A percentile compares a stretch with the other conserved stretches of the same genome.
phyloP scores from a whole-genome alignment of 2,888 invertebrate species.

The Lasioglossum vierecki region DNA sequence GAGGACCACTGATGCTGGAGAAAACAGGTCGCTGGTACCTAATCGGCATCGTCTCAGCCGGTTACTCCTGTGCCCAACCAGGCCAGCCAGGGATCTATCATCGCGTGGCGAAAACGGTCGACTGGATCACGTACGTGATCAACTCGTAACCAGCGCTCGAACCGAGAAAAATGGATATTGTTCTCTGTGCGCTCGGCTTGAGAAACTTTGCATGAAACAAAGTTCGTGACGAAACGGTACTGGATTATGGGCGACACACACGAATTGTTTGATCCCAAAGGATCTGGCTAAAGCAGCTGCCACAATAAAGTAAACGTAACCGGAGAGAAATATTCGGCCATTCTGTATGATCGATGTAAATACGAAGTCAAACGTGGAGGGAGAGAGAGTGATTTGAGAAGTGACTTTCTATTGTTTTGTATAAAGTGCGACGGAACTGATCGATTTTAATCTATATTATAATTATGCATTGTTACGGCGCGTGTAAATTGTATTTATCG shows the following conservation, averaged over 20 bases:
- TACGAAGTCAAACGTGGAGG: background rate
- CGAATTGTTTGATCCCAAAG: background rate
- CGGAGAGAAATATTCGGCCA: conserved; percentile 7
- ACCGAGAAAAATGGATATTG: conserved; percentile 3
- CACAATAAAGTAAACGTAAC: background rate
- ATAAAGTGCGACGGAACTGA: background rate
- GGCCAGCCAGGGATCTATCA: conserved; percentile 98
- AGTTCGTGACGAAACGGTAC: conserved; percentile 38
- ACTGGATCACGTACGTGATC: conserved; percentile 92
- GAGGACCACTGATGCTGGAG: conserved; percentile 96
- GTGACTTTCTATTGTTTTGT: background rate
- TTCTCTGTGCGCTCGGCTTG: conserved; percentile 24
- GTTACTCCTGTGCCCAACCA: conserved; percentile 96
- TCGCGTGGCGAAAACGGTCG: conserved; percentile 95
- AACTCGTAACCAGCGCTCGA: conserved; percentile 82
- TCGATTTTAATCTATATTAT: background rate
- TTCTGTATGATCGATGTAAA: conserved; percentile 28
- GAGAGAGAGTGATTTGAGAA: background rate
- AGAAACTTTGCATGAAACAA: conserved; percentile 69
- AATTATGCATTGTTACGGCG: conserved; percentile 28
- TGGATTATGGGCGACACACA: background rate
- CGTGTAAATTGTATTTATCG: conserved; percentile 11
- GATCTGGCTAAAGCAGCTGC: background rate
- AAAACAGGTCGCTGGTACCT: conserved; percentile 94
- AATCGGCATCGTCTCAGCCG: conserved; percentile 96